Percentiles rank a stretch among this genome's conserved stretches.
Evolutionary conservation across 2,113 vertebrate genomes (phyloP).

Genomic region (Ailuropoda melanoleuca): DNA sequence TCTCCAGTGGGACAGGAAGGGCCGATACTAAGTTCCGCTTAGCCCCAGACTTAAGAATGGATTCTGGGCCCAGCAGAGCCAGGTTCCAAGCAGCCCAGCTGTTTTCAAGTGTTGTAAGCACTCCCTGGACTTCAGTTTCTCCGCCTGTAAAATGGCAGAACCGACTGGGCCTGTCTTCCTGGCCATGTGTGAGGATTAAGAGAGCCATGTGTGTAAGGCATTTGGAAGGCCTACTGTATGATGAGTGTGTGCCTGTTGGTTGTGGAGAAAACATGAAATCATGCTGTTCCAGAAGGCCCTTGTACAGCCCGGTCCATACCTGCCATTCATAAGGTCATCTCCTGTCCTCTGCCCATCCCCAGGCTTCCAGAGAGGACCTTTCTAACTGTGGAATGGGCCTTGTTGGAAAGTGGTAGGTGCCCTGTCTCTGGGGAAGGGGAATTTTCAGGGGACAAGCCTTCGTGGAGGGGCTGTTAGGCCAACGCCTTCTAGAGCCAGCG

Average conservation of each 20-base stretch:
- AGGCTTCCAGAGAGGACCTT: not conserved
- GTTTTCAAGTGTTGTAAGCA: not conserved
- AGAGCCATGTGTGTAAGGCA: not conserved
- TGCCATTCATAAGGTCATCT: not conserved
- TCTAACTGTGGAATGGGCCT: not conserved
- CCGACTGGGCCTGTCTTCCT: not conserved
- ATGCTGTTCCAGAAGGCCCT: not conserved
- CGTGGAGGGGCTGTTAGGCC: not conserved
- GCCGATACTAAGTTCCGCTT: not conserved
- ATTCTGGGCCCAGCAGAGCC: not conserved
- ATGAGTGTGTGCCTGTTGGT: accelerated
- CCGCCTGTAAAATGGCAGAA: not conserved
- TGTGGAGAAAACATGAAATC: not conserved
- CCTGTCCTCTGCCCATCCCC: not conserved
- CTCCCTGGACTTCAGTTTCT: not conserved
- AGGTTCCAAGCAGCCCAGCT: not conserved
- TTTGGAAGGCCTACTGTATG: not conserved
- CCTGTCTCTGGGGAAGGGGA: not conserved
- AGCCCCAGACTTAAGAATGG: not conserved
- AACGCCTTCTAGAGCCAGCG: not conserved
- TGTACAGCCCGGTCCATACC: too few species aligned
- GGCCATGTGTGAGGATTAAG: not conserved
- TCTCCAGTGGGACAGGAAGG: not conserved
- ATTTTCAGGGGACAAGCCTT: not conserved
- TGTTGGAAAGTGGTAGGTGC: not conserved